Percentiles rank a stretch among this genome's conserved stretches.
These are phyloP conservation scores for Chitala chitala DNA, from an alignment of 2,113 vertebrate genomes.

Conservation along the genomic window DNA sequence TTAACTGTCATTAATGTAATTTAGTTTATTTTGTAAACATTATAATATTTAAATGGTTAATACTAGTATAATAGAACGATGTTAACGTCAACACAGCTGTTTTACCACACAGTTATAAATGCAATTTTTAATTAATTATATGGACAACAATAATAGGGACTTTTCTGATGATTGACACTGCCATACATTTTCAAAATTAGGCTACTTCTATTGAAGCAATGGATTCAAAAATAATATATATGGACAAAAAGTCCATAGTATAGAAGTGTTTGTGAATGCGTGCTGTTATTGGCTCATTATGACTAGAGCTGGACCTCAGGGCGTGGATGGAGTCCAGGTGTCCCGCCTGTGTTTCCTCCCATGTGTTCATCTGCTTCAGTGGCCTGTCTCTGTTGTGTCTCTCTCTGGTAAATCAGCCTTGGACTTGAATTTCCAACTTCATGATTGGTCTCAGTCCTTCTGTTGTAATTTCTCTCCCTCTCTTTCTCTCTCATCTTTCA, in stretches of 20 bases:
- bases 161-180: not conserved
- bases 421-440: not conserved
- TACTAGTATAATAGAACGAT: not conserved
- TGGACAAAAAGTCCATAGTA: not conserved
- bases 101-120: not conserved
- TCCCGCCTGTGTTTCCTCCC: not conserved
- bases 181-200: too few species aligned
- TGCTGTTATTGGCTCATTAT: not conserved
- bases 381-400: not conserved
- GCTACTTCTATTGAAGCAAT: too few species aligned
- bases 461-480: not conserved
- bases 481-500: not conserved
- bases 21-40: not conserved
- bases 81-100: not conserved
- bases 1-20: constrained; percentile 4
- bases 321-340: not conserved
- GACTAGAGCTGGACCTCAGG: constrained; percentile 5
- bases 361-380: not conserved
- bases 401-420: not conserved
- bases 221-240: not conserved
- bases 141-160: not conserved
- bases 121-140: not conserved
- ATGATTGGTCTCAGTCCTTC: not conserved
- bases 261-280: not conserved
- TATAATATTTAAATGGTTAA: constrained; percentile 2